Evolutionary conservation across 2,797 vertebrate genomes (phyloP), one percentile per base, ranked within the genome.

Genomic region (Cryptoblepharus egeriae): DNA sequence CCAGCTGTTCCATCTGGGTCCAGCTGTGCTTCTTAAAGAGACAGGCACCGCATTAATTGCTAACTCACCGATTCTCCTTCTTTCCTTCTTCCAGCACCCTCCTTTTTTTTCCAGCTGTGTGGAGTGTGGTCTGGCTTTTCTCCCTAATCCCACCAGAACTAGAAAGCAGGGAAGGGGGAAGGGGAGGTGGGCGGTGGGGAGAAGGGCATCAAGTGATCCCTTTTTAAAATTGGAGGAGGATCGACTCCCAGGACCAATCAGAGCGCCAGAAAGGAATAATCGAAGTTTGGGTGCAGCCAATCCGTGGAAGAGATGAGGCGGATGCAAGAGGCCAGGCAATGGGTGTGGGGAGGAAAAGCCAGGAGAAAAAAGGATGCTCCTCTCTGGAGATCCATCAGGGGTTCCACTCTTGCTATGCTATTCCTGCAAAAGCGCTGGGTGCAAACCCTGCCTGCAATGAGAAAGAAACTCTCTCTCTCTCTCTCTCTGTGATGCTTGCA

Each of bases 161-260:
- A 63, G 84, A n/a, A 70, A 57, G 39, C 61, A 57, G 57, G 24
- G 5, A 57, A 68, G 35, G 68, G n/a, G 22, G 79, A 42, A 39
- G n/a, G 60, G 26, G 42, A 52, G 58, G 75, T 26, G 39, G 75
- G 55, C 15, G 22, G 11, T 26, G 22, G 39, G 72, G 39, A 80
- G 71, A 5, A 26, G 79, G 79, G 11, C n/a, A n/a, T 49, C 37
- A 68, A 58, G 37, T n/a, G 37, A 68, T 42, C 69, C 39, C 57
- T 72, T 85, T 42, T 85, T 81, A 78, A 81, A 81, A 77, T 61
- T 52, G 69, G 79, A 73, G 84, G 84, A 3, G 61, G 84, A 18
- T 22, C 20, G 26, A 49, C 2, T 16, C 8, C 11, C 35, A 32
- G 28, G 13, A 24, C 82, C 77, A 84, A 84, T 75, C 30, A 39